Evolutionary conservation across 2,888 invertebrate species (phyloP).

Genomic region (Cancer borealis): DNA sequence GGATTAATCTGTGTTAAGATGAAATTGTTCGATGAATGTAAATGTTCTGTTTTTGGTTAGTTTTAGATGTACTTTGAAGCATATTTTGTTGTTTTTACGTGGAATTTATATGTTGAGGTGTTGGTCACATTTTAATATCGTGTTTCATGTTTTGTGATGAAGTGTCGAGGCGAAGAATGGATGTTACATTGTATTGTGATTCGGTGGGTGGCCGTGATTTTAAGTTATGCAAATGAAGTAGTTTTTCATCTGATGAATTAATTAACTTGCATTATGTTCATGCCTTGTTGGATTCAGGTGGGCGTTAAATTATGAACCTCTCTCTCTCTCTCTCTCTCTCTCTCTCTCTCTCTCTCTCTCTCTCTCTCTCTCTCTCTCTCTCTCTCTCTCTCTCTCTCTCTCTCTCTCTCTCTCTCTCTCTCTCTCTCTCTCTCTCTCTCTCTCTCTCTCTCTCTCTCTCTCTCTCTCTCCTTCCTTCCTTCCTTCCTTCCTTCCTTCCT

Average conservation of each 20-base stretch:
- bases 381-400: conserved; percentile 20
- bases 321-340: neutral
- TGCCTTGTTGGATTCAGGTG: neutral
- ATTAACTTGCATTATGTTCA: conserved; percentile 4
- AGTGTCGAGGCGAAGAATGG: neutral
- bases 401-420: conserved; percentile 5
- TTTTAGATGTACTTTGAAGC: too few species aligned
- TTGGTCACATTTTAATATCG: too few species aligned
- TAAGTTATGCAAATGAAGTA: neutral
- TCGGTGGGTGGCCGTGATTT: neutral
- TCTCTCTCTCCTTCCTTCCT: conserved; percentile 27
- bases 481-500: too few species aligned
- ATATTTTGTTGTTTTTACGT: too few species aligned
- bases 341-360: conserved; percentile 25
- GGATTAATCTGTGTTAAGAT: too few species aligned
- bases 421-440: conserved; percentile 24
- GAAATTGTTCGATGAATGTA: too few species aligned
- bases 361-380: neutral
- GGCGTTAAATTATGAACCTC: neutral
- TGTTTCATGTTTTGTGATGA: neutral
- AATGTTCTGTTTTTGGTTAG: too few species aligned
- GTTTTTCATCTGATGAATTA: neutral
- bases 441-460: neutral
- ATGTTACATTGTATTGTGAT: neutral
- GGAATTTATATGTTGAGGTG: too few species aligned